These are phyloP conservation scores for Acleris sparsana DNA, from an alignment of 2,888 invertebrate genomes.

Conservation along the genomic window DNA sequence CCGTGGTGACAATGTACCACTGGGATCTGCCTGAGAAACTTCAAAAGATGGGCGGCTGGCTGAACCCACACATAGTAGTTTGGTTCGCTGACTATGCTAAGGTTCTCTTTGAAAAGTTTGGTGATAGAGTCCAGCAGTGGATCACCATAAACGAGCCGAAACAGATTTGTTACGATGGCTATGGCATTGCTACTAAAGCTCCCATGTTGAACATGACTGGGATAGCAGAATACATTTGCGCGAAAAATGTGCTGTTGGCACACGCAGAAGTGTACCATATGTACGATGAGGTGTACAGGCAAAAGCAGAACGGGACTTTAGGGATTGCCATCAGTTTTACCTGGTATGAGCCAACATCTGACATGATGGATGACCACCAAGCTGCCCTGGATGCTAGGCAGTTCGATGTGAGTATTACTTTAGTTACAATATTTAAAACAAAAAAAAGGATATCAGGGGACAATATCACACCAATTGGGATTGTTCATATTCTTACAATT, in stretches of 20 bases:
- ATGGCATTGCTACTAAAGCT: slow-evolving; percentile 57
- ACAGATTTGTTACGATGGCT: slow-evolving; percentile 65
- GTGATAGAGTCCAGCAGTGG: slow-evolving; percentile 79
- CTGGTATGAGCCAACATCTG: slow-evolving; percentile 80
- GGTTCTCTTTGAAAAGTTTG: slow-evolving; percentile 74
- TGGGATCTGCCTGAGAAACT: slow-evolving; percentile 84
- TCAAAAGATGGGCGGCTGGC: slow-evolving; percentile 84
- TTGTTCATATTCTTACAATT: too few relatives aligned
- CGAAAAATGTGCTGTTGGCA: slow-evolving; percentile 80
- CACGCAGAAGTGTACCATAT: slow-evolving; percentile 78
- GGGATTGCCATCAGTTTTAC: slow-evolving; percentile 64
- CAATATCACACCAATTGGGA: too few relatives aligned
- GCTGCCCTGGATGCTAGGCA: slow-evolving; percentile 80
- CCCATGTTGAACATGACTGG: slow-evolving; percentile 67
- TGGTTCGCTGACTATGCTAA: slow-evolving; percentile 84
- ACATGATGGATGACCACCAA: slow-evolving; percentile 69
- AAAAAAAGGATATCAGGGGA: too few relatives aligned
- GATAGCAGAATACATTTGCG: slow-evolving; percentile 79
- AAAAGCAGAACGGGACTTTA: slow-evolving; percentile 52
- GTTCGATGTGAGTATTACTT: slow-evolving; percentile 72
- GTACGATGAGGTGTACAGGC: slow-evolving; percentile 60
- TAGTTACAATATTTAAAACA: not conserved
- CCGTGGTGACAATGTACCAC: slow-evolving; percentile 85
- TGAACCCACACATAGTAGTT: slow-evolving; percentile 77
- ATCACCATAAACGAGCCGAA: slow-evolving; percentile 84